Base-by-base conservation (phyloP, 2,888 invertebrate species). In the Chymomyza procnemis region DNA sequence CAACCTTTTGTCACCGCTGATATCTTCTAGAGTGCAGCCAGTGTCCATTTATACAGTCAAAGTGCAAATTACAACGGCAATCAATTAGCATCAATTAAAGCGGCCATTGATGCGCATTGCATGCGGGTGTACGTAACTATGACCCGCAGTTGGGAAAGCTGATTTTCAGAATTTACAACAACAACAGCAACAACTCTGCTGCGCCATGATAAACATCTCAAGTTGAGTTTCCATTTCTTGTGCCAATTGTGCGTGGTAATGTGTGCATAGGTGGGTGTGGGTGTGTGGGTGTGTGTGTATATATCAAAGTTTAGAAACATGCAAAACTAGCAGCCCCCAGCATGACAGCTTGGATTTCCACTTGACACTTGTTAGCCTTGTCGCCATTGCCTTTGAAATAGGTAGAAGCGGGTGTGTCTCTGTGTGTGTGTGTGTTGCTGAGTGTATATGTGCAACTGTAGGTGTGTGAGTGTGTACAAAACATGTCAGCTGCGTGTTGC, bases 71-170 rank as follows among this genome's bases (percentile, higher is more conserved):
- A 26, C 61, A 48, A 16, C 21, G 48, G 50, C 78, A 80, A 69
- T 78, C 80, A 82, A 81, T 83, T 79, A 81, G 66, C 78, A 75
- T 71, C 81, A 83, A 82, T 81, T 78, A 78, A 71, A 69, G 48
- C 65, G 57, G 66, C 67, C 80, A 74, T 71, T 78, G 66, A 67
- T 68, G 68, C 70, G 61, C 56, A 41, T 47, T 50, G 19, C 55
- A 67, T 74, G 68, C 75, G 76, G 76, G 73, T 41, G 26, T 48
- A 26, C 26, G 6, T 8, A 26, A 26, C 6, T 26, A 46, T 30
- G 22, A 46, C 56, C 56, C 21, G 56, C 56, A 56, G n/a, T 50
- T 50, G 18, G 34, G 12, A 41, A 34, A 41, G 12, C 26, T 5
- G 34, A 41, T 41, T 12, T 9, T 12, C 34, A 41, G 34, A 12